phyloP scores from a whole-genome alignment of 2,888 invertebrate genomes.

The Spilarctia lutea region DNA sequence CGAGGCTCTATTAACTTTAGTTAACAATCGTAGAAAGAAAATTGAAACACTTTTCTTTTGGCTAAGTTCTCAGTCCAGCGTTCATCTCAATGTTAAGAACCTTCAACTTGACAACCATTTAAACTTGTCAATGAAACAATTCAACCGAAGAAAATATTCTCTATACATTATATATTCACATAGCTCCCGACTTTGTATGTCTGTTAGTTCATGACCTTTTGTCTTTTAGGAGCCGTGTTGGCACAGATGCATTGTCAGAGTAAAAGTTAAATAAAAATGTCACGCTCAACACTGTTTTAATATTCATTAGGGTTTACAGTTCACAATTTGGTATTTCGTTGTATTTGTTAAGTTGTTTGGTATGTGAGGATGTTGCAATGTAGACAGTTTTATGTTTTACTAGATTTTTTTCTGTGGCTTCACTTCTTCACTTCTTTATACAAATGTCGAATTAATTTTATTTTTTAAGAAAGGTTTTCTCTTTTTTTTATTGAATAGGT shows the following conservation, averaged over 20 bases:
- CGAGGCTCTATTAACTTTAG: too few species aligned
- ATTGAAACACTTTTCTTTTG: too few species aligned
- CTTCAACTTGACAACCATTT: not conserved
- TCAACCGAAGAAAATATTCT: slow-evolving; percentile 4
- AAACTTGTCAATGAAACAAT: slow-evolving; percentile 5
- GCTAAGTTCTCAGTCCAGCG: too few species aligned
- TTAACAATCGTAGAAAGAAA: too few species aligned
- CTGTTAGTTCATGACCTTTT: slow-evolving; percentile 25
- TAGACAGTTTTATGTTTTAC: not conserved
- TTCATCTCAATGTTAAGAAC: too few species aligned
- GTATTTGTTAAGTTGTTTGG: slow-evolving; percentile 34
- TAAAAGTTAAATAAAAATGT: slow-evolving; percentile 73
- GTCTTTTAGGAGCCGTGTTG: slow-evolving; percentile 57
- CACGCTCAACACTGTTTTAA: slow-evolving; percentile 59
- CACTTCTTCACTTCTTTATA: not conserved
- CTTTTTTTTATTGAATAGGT: too few species aligned
- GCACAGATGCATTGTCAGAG: slow-evolving; percentile 71
- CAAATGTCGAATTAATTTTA: too few species aligned
- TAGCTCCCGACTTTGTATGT: slow-evolving; percentile 25
- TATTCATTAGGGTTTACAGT: slow-evolving; percentile 69
- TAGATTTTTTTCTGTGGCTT: not conserved
- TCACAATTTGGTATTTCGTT: slow-evolving; percentile 65
- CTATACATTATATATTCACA: slow-evolving; percentile 19
- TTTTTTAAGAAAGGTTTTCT: too few species aligned
- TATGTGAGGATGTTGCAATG: slow-evolving; percentile 1